These are phyloP conservation scores for Drosophila tsacasi DNA, from an alignment of 1,140 invertebrate species.

Conservation along the genomic window DNA sequence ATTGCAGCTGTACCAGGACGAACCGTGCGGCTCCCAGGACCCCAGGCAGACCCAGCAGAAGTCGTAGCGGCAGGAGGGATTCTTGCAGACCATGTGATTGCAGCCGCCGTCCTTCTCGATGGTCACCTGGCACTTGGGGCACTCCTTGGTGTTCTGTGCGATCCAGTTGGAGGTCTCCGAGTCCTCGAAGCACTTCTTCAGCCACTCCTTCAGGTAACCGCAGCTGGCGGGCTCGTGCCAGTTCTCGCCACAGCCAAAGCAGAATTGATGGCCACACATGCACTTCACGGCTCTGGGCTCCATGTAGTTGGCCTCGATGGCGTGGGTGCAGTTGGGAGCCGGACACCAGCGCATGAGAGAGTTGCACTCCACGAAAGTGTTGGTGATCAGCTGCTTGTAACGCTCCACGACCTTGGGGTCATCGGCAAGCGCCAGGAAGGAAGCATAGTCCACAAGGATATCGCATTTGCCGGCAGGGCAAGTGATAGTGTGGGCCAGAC, in stretches of 20 bases:
- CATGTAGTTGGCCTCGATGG: conserved; percentile 96
- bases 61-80: conserved; percentile 98
- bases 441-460: conserved; percentile 98
- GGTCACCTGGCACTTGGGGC: conserved; percentile 98
- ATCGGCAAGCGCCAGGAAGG: conserved; percentile 96
- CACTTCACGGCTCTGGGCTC: conserved; percentile 96
- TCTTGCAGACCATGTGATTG: conserved; percentile 99
- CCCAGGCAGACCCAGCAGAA: conserved; percentile 99
- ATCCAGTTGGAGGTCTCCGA: conserved; percentile 99
- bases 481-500: conserved; percentile 97
- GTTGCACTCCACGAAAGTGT: conserved; percentile 99
- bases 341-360: conserved; percentile 98
- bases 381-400: conserved; percentile 99
- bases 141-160: conserved; percentile 99
- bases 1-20: conserved; percentile 99
- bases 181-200: conserved; percentile 99
- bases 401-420: conserved; percentile 97
- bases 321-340: conserved; percentile 97
- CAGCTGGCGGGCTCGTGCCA: conserved; percentile 99
- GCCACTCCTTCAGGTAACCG: conserved; percentile 96
- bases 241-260: conserved; percentile 98
- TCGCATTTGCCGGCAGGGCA: conserved; percentile 96
- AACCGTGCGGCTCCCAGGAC: conserved; percentile 99
- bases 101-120: conserved; percentile 99
- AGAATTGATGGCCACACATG: conserved; percentile 96